Evolutionary conservation across 2,113 vertebrate species (phyloP), one percentile per base, ranked within the genome.

Genomic region (Dendrocopos noguchii): DNA sequence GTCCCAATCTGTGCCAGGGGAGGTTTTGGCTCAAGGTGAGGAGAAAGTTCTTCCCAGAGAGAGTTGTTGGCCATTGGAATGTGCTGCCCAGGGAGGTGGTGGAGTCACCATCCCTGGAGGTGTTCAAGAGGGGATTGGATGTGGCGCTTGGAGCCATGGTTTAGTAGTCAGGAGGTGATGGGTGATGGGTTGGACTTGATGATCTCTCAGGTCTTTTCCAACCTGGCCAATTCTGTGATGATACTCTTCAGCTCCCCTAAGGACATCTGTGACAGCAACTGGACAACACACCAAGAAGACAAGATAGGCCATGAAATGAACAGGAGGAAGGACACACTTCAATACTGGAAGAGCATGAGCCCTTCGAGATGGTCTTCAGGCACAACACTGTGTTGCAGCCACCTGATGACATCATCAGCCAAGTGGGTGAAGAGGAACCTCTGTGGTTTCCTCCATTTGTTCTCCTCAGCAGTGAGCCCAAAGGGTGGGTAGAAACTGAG

Each of bases 371-470:
- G 44, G 79, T 73, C 55, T 64, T 84, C 46, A 82, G 70, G 65
- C 80, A 20, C 20, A 64, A 4, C 63, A 22, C 7, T 18, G 68
- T 10, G 7, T 14, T 66, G 33, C 42, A 25, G 21, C 31, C 33
- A 63, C 28, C 28, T 42, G 36, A 29, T 52, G 39, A 52, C 66
- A 46, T 11, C 18, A 50, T 8, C 44, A 39, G 29, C n/a, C 14
- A 72, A 61, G n/a, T 0, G 6, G 0, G 0, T 5, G 29, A 0
- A n/a, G 29, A 7, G 21, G 33, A 77, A 47, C 33, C 53, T 19
- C 3, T 18, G 36, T 2, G 10, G 7, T 22, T 42, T 71, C 74
- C 63, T 71, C 56, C 14, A 5, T 24, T 70, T 70, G 47, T 46
- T 68, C 52, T 31, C 53, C 27, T 72, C 6, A 3, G 15, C 39